Evolutionary conservation across 2,113 vertebrate species (phyloP), one percentile per base, ranked within the genome.

Genomic region (Equus quagga): DNA sequence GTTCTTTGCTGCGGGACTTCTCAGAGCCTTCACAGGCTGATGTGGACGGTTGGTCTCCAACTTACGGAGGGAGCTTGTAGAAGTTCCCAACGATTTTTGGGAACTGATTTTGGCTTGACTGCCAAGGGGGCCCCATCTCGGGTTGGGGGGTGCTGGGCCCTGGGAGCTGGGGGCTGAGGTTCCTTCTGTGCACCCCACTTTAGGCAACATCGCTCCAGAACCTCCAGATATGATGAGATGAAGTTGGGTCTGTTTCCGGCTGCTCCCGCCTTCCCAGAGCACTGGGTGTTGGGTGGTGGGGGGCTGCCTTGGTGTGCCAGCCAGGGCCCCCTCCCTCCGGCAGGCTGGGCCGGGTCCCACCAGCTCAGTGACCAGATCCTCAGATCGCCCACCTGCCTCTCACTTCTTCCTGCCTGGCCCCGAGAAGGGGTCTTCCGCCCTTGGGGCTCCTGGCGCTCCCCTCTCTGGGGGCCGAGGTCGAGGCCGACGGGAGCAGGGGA

Each of bases 351-450:
- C 73, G 14, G n/a, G 73, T 49, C 19, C 2, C 19, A 85, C 19
- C 18, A 9, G 4, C 14, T 78, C n/a, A 26, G 24, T 17, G 70
- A 41, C 19, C 8, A 26, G n/a, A n/a, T 14, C 70, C 46, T 85
- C 8, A 4, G n/a, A 12, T 24, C 62, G 11, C 15, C 14, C 0
- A 4, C 2, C 24, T 28, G 21, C 19, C 51, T 67, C 31, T 19
- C 44, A 3, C 58, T 67, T 46, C 28, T 21, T 28, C 51, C 36
- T 51, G 31, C 12, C 41, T 14, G 36, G 21, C 28, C 36, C 36
- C 26, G 72, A 67, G 36, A n/a, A 67, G 58, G 41, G 19, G 13
- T 21, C 12, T n/a, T 62, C 75, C 12, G 12, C 44, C 67, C 33
- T 46, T 1, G 8, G 23, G 33, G 5, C 56, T 73, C 44, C 58